Percentiles rank a stretch among this genome's conserved stretches.
These are phyloP conservation scores for Mimumesa dahlbomi DNA, from an alignment of 2,888 invertebrate species.

Conservation along the genomic window DNA sequence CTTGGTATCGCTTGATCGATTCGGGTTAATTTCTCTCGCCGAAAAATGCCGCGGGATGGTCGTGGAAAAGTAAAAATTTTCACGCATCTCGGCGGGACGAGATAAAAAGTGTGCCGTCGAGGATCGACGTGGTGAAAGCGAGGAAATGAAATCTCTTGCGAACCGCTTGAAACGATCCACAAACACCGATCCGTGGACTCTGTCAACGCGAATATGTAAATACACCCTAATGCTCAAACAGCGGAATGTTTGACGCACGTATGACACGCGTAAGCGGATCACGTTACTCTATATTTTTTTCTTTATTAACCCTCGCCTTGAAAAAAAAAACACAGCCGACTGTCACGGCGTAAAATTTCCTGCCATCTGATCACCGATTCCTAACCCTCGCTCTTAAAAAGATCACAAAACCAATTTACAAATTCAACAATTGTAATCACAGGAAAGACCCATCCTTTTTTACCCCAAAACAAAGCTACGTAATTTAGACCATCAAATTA, in stretches of 20 bases:
- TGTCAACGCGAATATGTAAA: conserved; percentile 51
- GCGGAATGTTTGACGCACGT: conserved; percentile 57
- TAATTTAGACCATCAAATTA: too few species aligned
- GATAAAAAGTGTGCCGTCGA: too few species aligned
- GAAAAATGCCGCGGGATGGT: conserved; percentile 22
- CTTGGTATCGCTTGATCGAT: conserved; percentile 32
- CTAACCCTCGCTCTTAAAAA: background rate
- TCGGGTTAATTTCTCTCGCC: conserved; percentile 44
- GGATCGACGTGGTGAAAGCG: too few species aligned
- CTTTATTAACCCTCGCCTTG: conserved; percentile 18
- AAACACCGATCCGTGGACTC: conserved; percentile 33
- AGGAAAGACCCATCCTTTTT: too few species aligned
- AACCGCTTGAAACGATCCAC: too few species aligned
- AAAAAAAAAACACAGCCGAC: conserved; percentile 12
- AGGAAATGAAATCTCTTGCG: too few species aligned
- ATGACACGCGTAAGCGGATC: conserved; percentile 43
- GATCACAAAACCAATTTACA: too few species aligned
- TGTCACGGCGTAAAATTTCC: background rate
- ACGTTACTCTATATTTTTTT: conserved; percentile 25
- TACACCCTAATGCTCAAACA: conserved; percentile 62
- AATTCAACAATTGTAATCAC: too few species aligned
- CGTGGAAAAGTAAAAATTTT: too few species aligned
- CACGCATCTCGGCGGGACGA: too few species aligned
- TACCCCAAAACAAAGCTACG: too few species aligned
- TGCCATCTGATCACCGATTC: background rate